Percentiles rank a stretch among this genome's conserved stretches.
phyloP scores from a whole-genome alignment of 2,888 invertebrate species.

The Uloborus plumipes region DNA sequence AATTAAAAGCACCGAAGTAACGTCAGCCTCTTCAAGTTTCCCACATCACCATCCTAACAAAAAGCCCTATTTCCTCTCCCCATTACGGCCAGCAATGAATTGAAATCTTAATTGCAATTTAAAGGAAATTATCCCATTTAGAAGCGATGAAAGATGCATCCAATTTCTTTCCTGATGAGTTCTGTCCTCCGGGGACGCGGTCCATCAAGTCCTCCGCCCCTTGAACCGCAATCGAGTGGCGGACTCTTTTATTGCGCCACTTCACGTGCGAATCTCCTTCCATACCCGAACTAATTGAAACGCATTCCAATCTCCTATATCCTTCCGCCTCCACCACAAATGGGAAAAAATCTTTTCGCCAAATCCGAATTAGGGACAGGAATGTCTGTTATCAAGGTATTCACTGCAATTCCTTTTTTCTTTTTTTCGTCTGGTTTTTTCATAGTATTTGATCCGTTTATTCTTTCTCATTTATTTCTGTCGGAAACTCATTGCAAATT shows the following conservation, averaged over 20 bases:
- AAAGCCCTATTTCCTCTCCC: too few species aligned
- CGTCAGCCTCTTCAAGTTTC: too few species aligned
- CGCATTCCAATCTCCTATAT: constrained; percentile 29
- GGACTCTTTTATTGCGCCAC: constrained; percentile 3
- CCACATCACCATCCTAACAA: too few species aligned
- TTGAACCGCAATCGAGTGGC: neutral
- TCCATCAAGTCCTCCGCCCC: neutral
- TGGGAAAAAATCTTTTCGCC: constrained; percentile 39
- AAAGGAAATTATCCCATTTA: too few species aligned
- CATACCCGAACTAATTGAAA: constrained; percentile 29
- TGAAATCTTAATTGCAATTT: too few species aligned
- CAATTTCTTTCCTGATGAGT: too few species aligned
- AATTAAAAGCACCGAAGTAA: too few species aligned
- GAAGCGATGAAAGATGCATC: too few species aligned
- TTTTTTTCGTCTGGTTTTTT: too few species aligned
- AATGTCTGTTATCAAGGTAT: constrained; percentile 36
- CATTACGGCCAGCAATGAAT: too few species aligned
- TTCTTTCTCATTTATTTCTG: neutral
- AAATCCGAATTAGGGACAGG: constrained; percentile 39
- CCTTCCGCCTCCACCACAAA: constrained; percentile 16
- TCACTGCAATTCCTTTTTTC: constrained; percentile 7
- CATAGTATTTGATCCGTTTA: neutral
- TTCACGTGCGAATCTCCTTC: neutral
- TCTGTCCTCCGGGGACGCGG: too few species aligned
- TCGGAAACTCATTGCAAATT: too few species aligned